A percentile compares a stretch with the other conserved stretches of the same genome.
phyloP scores from a whole-genome alignment of 2,797 vertebrate species.

The Hoplostethus atlanticus region DNA sequence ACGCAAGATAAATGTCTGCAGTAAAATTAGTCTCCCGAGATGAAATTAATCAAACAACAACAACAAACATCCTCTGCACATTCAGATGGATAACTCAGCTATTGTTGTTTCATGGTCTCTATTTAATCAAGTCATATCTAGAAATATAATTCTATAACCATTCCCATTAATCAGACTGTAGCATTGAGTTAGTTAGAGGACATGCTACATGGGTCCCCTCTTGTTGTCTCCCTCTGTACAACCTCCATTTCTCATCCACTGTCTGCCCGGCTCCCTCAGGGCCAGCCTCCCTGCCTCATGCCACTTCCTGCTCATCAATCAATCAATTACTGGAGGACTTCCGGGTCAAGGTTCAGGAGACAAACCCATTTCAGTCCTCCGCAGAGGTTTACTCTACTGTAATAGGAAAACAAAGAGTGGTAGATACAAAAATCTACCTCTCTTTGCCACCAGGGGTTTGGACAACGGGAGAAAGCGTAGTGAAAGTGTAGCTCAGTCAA shows the following conservation, averaged over 20 bases:
- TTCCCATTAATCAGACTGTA: slow-evolving; percentile 25
- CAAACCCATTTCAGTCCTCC: slow-evolving; percentile 28
- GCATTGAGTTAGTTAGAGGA: slow-evolving; percentile 2
- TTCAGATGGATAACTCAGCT: slow-evolving; percentile 1
- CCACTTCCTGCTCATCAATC: slow-evolving; percentile 77
- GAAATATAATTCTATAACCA: slow-evolving; percentile 30
- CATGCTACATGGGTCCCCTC: background rate
- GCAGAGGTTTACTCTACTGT: slow-evolving; percentile 35
- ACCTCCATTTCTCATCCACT: slow-evolving; percentile 58
- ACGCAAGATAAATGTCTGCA: slow-evolving; percentile 22
- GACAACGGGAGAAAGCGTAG: slow-evolving; percentile 3
- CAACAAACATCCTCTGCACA: background rate
- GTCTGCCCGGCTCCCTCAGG: slow-evolving; percentile 46
- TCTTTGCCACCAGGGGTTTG: slow-evolving; percentile 24
- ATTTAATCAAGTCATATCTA: slow-evolving; percentile 22
- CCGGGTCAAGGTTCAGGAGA: slow-evolving; percentile 59
- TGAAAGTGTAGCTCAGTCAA: slow-evolving; percentile 17
- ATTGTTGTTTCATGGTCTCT: background rate
- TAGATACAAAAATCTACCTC: background rate
- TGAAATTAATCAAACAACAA: slow-evolving; percentile 12
- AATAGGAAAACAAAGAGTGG: background rate
- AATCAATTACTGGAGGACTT: slow-evolving; percentile 69
- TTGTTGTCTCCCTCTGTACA: slow-evolving; percentile 31
- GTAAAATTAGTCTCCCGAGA: slow-evolving; percentile 27
- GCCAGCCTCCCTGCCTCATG: slow-evolving; percentile 36